Conservation (phyloP, 2,888 invertebrate species). For the Cephus spinipes region DNA sequence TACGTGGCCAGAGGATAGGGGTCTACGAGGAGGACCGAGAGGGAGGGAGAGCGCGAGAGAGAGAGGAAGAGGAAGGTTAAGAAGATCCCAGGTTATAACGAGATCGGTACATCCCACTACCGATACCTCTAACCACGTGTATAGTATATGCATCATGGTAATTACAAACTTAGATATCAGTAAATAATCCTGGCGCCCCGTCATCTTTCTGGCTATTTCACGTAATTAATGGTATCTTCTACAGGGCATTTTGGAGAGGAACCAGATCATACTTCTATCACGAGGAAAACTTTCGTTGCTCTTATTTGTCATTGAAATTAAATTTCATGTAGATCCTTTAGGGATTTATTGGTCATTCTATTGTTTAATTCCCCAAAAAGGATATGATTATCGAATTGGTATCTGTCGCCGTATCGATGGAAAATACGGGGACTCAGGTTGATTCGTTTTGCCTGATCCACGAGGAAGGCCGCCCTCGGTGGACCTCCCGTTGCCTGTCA, state of each 20-base stretch:
- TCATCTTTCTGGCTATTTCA: not conserved
- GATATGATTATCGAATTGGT: not conserved
- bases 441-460: constrained; percentile 47
- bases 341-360: not conserved
- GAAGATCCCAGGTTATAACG: constrained; percentile 49
- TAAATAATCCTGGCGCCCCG: constrained; percentile 53
- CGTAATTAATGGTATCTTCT: not conserved
- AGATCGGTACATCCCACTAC: constrained; percentile 41
- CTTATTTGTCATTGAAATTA: not conserved
- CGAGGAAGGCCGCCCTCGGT: constrained; percentile 43
- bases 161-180: constrained; percentile 62
- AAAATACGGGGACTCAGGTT: constrained; percentile 26
- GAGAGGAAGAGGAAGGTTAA: constrained; percentile 27
- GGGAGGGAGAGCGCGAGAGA: constrained; percentile 27
- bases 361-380: not conserved
- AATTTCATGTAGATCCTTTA: not conserved
- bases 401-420: not conserved
- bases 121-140: constrained; percentile 20
- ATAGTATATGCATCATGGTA: constrained; percentile 41
- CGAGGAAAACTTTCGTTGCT: not conserved
- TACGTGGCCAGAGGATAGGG: constrained; percentile 41
- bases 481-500: constrained; percentile 50
- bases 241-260: not conserved
- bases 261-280: not conserved
- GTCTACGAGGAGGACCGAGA: constrained; percentile 29